Conservation (phyloP, 1,140 invertebrate genomes). For the Cyclargus thomasi region DNA sequence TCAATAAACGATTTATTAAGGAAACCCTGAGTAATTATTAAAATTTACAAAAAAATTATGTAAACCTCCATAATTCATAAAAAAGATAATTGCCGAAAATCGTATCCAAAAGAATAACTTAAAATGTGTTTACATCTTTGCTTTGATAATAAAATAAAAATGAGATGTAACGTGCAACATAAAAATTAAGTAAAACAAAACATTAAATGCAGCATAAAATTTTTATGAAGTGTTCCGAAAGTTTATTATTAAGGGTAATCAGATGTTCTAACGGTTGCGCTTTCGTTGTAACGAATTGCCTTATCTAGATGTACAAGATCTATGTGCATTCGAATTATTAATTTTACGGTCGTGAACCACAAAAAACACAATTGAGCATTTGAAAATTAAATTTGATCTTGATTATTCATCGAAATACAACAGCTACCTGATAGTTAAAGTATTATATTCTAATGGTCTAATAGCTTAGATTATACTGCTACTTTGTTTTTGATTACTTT, state of each 20-base stretch:
- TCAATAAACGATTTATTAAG: neutral
- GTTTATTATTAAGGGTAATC: neutral
- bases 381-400: neutral
- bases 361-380: neutral
- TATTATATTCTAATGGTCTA: neutral
- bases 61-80: neutral
- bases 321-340: conserved; percentile 7
- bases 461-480: too few species aligned
- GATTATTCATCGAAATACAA: conserved; percentile 20
- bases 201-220: neutral
- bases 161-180: neutral
- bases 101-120: neutral
- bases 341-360: conserved; percentile 7
- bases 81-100: neutral
- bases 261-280: neutral
- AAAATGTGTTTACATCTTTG: neutral
- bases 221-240: neutral
- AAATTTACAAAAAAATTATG: neutral
- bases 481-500: too few species aligned
- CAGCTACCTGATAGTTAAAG: conserved; percentile 7
- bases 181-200: conserved; percentile 4
- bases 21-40: neutral
- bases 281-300: conserved; percentile 20
- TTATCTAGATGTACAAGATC: conserved; percentile 10
- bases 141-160: neutral